Base-by-base conservation (phyloP, 2,797 vertebrate species). In the Pygocentrus nattereri region DNA sequence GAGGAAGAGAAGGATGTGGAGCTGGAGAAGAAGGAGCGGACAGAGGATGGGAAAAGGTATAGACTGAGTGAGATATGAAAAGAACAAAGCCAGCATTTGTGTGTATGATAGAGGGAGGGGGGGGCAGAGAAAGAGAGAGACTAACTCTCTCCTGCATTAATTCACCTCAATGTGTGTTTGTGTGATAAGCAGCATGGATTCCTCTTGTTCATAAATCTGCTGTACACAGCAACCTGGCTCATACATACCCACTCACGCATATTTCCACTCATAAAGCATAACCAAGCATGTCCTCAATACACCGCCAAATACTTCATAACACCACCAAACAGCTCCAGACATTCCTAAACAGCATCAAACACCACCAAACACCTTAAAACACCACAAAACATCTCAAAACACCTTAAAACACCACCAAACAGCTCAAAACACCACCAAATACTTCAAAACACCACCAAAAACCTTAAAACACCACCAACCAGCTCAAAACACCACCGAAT, bases 131-230 rank as follows among this genome's bases (percentile, higher is more conserved):
- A 72, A 67, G 72, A 72, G 38, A 73, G 62, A 47, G 61, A 59
- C 73, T 15, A 44, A 30, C 79, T 79, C 82, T 81, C 67, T 62
- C 65, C 80, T 73, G 72, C 82, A 83, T 80, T 87, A 82, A 85
- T 85, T 84, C 80, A 87, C 79, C 65, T 88, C 86, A 85, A 88
- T 44, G 41, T 44, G 41, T 44, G 41, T 44, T 44, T 87, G 86
- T 89, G 88, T 74, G 87, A 89, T 89, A 89, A 89, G 85, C 76
- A 76, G 85, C 82, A 83, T 82, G 79, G 81, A n/a, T 85, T 85
- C 84, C 85, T 85, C 76, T 62, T 54, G 58, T 86, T 88, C 86
- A 87, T 87, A 85, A 86, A 86, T 88, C 85, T 88, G 83, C 83
- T 84, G 86, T 83, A 85, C 85, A 25, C 11, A 11, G 41, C 41